Percentiles rank a stretch among this genome's conserved stretches.
Evolutionary conservation across 2,113 vertebrate genomes (phyloP).

Genomic region (Romanogobio albipinnatus): DNA sequence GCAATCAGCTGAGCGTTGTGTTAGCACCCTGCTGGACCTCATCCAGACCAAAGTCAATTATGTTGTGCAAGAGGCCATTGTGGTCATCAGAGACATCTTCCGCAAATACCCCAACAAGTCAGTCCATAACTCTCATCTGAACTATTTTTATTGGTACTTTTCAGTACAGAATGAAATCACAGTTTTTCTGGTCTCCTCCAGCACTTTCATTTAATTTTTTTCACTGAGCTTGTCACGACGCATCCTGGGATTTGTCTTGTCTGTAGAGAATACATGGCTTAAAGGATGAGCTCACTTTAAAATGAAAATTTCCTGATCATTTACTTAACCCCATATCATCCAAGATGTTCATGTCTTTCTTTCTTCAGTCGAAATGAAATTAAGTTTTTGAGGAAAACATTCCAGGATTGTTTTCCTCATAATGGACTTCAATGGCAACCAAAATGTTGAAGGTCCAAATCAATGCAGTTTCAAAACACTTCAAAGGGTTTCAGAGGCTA

Average conservation of each 20-base stretch:
- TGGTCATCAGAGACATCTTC: slow-evolving; percentile 97
- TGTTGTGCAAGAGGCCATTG: slow-evolving; percentile 95
- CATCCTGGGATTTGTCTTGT: neutral
- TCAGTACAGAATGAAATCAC: neutral
- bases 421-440: too few relatives aligned
- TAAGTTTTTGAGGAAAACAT: too few relatives aligned
- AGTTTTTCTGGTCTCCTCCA: neutral
- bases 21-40: slow-evolving; percentile 94
- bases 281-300: too few relatives aligned
- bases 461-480: too few relatives aligned
- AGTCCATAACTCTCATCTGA: slow-evolving; percentile 53
- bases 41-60: slow-evolving; percentile 99
- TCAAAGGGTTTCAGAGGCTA: too few relatives aligned
- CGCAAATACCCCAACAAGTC: slow-evolving; percentile 99
- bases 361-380: too few relatives aligned
- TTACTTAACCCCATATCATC: too few relatives aligned
- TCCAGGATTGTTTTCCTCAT: too few relatives aligned
- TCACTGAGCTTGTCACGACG: neutral
- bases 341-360: too few relatives aligned
- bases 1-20: slow-evolving; percentile 99
- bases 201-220: neutral
- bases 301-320: too few relatives aligned
- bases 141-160: neutral
- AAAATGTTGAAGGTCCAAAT: too few relatives aligned
- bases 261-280: neutral